Base-by-base conservation (phyloP, 2,797 vertebrate genomes). In the Muscicapa striata region DNA sequence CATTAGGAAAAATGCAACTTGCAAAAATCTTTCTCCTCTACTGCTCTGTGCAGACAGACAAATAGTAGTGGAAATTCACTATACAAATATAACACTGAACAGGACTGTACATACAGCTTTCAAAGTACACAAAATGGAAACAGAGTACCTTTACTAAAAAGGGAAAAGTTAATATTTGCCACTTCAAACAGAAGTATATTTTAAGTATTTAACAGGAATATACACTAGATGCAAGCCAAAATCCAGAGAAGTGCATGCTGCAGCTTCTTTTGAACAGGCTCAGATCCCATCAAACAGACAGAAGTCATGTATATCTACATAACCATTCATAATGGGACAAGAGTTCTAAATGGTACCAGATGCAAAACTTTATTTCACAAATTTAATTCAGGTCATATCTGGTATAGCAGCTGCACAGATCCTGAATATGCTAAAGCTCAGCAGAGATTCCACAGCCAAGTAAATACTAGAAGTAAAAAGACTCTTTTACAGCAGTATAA, bases 51-150 rank as follows among this genome's bases (percentile, higher is more conserved):
- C 51, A 63, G 64, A 95, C 79, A 78, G n/a, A 95, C 77, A 90
- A 89, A 5, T n/a, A 83, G 58, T 55, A 72, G 48, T 63, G 24
- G 41, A 84, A 95, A 85, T 55, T 89, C 87, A 85, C 69, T 70
- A 41, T 32, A 95, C 74, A 89, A 84, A 48, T 66, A 82, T 90
- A 82, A 93, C 91, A 92, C 24, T 40, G 48, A 88, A 94, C 76
- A 34, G 20, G 75, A 87, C 76, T 40, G 29, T 41, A 94, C 62
- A 67, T 9, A 93, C 9, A 88, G 48, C 34, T 92, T 57, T 63
- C 6, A 18, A 77, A 88, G 20, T 34, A 61, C 80, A 38, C 11
- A 80, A 59, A 90, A 70, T 32, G 13, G 54, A 93, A 86, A 84
- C 24, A 58, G 15, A 7, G 15, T 84, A 45, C 17, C 20, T 83